Evolutionary conservation across 2,113 vertebrate genomes (phyloP).

Genomic region (Amia ocellicauda): DNA sequence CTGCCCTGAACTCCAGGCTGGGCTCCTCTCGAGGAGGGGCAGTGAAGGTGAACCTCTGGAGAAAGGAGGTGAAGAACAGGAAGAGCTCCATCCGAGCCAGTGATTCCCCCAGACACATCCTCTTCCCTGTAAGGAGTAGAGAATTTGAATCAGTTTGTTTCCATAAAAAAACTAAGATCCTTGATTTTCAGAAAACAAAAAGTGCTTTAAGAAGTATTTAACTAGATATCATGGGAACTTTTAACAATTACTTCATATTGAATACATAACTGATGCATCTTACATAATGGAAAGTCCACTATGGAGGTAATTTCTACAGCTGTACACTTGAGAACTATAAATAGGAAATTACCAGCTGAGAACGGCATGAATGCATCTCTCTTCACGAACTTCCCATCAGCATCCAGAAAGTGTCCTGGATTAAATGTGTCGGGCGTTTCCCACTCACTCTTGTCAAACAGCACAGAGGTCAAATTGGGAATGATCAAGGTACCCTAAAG

Average conservation of each 20-base stretch:
- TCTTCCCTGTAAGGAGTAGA: slow-evolving; percentile 42
- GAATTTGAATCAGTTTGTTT: no score
- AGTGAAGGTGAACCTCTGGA: slow-evolving; percentile 62
- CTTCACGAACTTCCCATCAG: slow-evolving; percentile 48
- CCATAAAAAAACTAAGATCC: no score
- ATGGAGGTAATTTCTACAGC: no score
- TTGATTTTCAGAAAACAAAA: no score
- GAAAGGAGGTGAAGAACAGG: slow-evolving; percentile 55
- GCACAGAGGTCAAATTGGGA: slow-evolving; percentile 50
- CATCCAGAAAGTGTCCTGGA: slow-evolving; percentile 66
- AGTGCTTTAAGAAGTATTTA: no score
- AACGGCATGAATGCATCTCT: slow-evolving; percentile 61
- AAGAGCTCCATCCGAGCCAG: slow-evolving; percentile 59
- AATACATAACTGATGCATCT: no score
- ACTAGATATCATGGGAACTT: no score
- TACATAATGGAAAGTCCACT: no score
- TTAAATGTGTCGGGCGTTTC: slow-evolving; percentile 62
- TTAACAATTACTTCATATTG: no score
- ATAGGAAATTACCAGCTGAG: slow-evolving; percentile 55
- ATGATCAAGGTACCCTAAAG: slow-evolving; percentile 58
- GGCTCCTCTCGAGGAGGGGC: background rate
- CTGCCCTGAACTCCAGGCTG: rapidly evolving
- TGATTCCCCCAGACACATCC: slow-evolving; percentile 51
- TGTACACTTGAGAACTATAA: no score
- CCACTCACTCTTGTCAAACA: slow-evolving; percentile 58